phyloP scores from a whole-genome alignment of 1,140 invertebrate genomes.

The Globodera ellingtonae region DNA sequence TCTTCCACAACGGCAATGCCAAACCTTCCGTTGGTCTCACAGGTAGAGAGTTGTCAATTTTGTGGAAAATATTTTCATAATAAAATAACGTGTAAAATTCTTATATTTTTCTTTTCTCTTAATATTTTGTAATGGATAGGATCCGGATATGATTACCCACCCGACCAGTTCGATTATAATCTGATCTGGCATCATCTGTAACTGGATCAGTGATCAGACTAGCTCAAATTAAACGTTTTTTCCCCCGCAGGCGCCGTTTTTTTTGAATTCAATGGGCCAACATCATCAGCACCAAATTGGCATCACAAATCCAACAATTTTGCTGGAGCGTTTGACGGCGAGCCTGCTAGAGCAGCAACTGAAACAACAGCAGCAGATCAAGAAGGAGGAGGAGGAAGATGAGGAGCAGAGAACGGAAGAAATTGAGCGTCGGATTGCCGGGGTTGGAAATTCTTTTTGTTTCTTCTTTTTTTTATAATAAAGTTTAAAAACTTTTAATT shows the following conservation, averaged over 20 bases:
- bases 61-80: no score
- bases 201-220: neutral
- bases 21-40: no score
- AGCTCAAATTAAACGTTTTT: neutral
- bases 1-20: no score
- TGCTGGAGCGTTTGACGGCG: slow-evolving; percentile 4
- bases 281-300: neutral
- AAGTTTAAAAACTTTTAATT: neutral
- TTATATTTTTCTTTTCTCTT: no score
- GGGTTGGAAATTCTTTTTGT: neutral
- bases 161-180: no score
- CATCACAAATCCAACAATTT: neutral
- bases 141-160: no score
- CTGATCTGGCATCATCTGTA: neutral
- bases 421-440: neutral
- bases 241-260: neutral
- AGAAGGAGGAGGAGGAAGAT: neutral
- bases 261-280: neutral
- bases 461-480: neutral
- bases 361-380: neutral
- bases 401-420: neutral
- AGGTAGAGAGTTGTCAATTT: no score
- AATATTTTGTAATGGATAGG: no score
- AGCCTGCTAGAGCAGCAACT: slow-evolving; percentile 6
- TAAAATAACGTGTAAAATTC: no score